phyloP scores from a whole-genome alignment of 2,113 vertebrate genomes.

The Otus sunia region DNA sequence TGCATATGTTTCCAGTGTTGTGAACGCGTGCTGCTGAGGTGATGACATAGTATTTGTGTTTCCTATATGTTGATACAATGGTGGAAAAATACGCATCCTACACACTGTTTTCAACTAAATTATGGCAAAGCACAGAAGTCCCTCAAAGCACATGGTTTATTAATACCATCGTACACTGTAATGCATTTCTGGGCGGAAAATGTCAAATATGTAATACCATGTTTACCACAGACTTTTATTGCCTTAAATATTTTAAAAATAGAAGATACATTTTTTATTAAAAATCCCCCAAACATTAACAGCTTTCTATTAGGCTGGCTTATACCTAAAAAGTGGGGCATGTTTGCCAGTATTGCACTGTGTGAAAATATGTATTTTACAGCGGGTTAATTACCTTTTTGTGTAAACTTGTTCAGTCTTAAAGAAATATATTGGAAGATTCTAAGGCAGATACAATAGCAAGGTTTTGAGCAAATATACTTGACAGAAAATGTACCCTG shows the following conservation, averaged over 20 bases:
- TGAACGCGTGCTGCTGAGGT: slow-evolving; percentile 35
- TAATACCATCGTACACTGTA: slow-evolving; percentile 68
- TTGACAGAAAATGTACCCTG: not conserved
- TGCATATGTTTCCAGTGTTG: slow-evolving; percentile 54
- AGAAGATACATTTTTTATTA: slow-evolving; percentile 52
- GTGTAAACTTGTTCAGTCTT: not conserved
- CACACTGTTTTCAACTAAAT: slow-evolving; percentile 68
- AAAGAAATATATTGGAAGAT: not conserved
- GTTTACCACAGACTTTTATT: slow-evolving; percentile 66
- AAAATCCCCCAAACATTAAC: slow-evolving; percentile 57
- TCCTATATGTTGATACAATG: slow-evolving; percentile 55
- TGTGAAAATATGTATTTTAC: slow-evolving; percentile 25
- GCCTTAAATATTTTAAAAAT: slow-evolving; percentile 70
- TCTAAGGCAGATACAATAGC: not conserved
- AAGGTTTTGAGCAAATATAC: slow-evolving; percentile 3
- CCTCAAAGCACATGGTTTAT: slow-evolving; percentile 75
- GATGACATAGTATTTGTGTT: slow-evolving; percentile 61
- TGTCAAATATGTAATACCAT: slow-evolving; percentile 67
- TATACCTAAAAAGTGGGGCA: slow-evolving; percentile 29
- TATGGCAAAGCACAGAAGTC: slow-evolving; percentile 61
- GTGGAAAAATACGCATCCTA: slow-evolving; percentile 48
- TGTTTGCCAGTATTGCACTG: not conserved
- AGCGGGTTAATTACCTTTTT: slow-evolving; percentile 7
- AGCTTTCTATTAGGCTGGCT: slow-evolving; percentile 46
- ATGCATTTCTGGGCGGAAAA: slow-evolving; percentile 73